Evolutionary conservation across 2,113 vertebrate genomes (phyloP).

Genomic region (rat (Rattus norvegicus)): GRCr8 NC_086039.1:12977501-12978000

Average conservation of each 20-base stretch:
- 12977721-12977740: background rate
- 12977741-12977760: background rate
- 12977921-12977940: background rate
- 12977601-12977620: background rate
- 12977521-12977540: too few species aligned
- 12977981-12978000: conserved; percentile 1
- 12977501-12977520: background rate
- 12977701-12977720: background rate
- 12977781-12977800: conserved; percentile 4
- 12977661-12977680: background rate
- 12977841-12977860: background rate
- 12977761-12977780: background rate
- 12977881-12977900: background rate
- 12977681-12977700: background rate
- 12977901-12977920: conserved; percentile 36
- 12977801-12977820: background rate
- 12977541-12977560: background rate
- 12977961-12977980: background rate
- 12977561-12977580: background rate
- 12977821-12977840: background rate
- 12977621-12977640: background rate
- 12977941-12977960: background rate
- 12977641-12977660: background rate
- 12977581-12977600: background rate
- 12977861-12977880: background rate